A percentile compares a stretch with the other conserved stretches of the same genome.
phyloP scores from a whole-genome alignment of 1,140 invertebrate genomes.

The Chrysomallon squamiferum region DNA sequence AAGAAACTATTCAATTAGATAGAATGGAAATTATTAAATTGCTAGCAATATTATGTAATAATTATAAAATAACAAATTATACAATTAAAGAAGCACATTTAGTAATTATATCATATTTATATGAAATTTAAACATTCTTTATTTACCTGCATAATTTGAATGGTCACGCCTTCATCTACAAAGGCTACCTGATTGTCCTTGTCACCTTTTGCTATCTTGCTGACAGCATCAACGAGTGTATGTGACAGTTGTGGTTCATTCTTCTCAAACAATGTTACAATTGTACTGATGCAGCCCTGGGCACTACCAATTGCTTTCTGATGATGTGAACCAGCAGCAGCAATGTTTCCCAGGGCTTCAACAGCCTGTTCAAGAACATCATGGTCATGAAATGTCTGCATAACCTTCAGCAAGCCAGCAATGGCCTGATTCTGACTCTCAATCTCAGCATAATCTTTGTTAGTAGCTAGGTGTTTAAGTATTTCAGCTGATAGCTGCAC shows the following conservation, averaged over 20 bases:
- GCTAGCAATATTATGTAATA: too few relatives aligned
- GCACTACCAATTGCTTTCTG: slow-evolving; percentile 40
- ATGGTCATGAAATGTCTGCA: slow-evolving; percentile 42
- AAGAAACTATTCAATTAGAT: neutral
- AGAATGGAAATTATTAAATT: too few relatives aligned
- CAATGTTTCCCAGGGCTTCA: slow-evolving; percentile 49
- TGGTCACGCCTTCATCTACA: slow-evolving; percentile 46
- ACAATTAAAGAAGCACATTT: too few relatives aligned
- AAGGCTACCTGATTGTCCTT: slow-evolving; percentile 52
- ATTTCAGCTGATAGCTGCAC: slow-evolving; percentile 45
- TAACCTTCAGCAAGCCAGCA: slow-evolving; percentile 35
- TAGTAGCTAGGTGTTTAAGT: slow-evolving; percentile 20
- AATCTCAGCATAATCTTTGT: slow-evolving; percentile 38
- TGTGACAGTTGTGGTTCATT: slow-evolving; percentile 40
- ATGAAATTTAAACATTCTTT: too few relatives aligned
- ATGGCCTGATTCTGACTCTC: slow-evolving; percentile 38
- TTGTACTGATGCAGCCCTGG: slow-evolving; percentile 30
- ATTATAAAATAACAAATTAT: too few relatives aligned
- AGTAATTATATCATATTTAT: too few relatives aligned
- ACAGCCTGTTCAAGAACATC: slow-evolving; percentile 51
- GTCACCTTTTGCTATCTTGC: slow-evolving; percentile 40
- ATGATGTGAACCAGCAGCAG: slow-evolving; percentile 31
- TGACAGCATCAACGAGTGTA: slow-evolving; percentile 46
- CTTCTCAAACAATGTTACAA: slow-evolving; percentile 48
- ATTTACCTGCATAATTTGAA: slow-evolving; percentile 34